Evolutionary conservation across 1,140 invertebrate genomes (phyloP).

Genomic region (Sogatella furcifera): DNA sequence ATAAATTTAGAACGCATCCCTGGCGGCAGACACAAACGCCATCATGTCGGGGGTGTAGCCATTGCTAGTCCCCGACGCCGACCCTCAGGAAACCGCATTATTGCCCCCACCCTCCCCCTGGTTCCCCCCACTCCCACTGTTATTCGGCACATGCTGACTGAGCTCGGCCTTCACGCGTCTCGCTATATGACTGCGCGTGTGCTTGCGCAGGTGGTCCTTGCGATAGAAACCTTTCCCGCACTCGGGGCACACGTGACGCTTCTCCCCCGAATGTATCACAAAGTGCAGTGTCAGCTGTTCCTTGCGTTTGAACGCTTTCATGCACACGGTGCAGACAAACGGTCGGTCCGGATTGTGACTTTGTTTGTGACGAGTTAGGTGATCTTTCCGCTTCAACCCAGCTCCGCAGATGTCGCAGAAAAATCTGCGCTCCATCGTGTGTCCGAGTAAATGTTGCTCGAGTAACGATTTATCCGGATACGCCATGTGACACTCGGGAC

Average conservation of each 20-base stretch:
- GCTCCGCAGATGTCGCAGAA: conserved; percentile 43
- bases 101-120: not conserved
- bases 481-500: conserved; percentile 77
- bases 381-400: conserved; percentile 39
- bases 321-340: conserved; percentile 40
- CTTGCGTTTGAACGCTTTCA: conserved; percentile 42
- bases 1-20: conserved; percentile 22
- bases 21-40: conserved; percentile 27
- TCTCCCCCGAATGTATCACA: conserved; percentile 36
- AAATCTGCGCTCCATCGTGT: conserved; percentile 27
- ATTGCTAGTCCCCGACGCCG: conserved; percentile 16
- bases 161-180: conserved; percentile 64
- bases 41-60: conserved; percentile 23
- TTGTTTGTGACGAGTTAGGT: conserved; percentile 39
- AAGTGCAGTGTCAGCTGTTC: conserved; percentile 43
- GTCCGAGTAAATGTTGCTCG: conserved; percentile 66
- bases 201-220: conserved; percentile 47
- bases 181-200: conserved; percentile 41
- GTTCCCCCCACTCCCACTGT: not conserved
- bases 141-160: conserved; percentile 41
- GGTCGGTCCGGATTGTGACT: conserved; percentile 42
- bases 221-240: conserved; percentile 47
- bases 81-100: conserved; percentile 21
- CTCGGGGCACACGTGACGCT: conserved; percentile 41
- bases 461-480: conserved; percentile 71